A percentile compares a stretch with the other conserved stretches of the same genome.
These are phyloP conservation scores for Trichonephila clavipes DNA, from an alignment of 1,140 invertebrate species.

Conservation along the genomic window DNA sequence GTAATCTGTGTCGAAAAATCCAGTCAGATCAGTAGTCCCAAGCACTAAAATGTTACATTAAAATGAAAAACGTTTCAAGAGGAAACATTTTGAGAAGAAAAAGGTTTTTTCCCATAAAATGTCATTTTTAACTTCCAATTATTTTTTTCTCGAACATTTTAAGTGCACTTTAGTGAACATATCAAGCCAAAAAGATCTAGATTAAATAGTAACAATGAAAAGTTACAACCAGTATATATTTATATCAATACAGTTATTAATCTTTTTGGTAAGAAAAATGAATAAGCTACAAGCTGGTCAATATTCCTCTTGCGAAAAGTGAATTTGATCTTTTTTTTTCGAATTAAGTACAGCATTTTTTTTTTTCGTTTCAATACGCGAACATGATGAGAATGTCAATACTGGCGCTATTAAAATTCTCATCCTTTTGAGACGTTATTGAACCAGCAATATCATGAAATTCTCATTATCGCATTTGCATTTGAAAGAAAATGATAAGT, in stretches of 20 bases:
- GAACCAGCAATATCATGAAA: conserved; percentile 6
- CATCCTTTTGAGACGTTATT: background rate
- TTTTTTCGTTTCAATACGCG: background rate
- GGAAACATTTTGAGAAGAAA: no score
- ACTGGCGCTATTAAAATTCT: background rate
- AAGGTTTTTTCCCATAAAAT: no score
- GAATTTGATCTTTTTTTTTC: background rate
- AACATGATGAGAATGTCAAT: background rate
- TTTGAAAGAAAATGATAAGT: conserved; percentile 24
- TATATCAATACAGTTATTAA: background rate
- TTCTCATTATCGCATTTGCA: conserved; percentile 43
- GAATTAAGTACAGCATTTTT: background rate
- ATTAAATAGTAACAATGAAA: background rate
- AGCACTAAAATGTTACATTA: no score
- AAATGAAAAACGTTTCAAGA: no score
- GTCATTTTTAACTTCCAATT: no score
- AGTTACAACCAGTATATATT: background rate
- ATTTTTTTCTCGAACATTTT: no score
- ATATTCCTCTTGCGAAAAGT: background rate
- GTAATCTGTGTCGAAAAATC: no score
- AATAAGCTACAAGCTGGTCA: background rate
- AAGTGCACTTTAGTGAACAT: no score
- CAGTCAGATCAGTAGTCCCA: no score
- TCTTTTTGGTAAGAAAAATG: background rate
- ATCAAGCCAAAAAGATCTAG: no score